Evolutionary conservation across 2,797 vertebrate genomes (phyloP), one percentile per base, ranked within the genome.

Genomic region (Sylvia borin): DNA sequence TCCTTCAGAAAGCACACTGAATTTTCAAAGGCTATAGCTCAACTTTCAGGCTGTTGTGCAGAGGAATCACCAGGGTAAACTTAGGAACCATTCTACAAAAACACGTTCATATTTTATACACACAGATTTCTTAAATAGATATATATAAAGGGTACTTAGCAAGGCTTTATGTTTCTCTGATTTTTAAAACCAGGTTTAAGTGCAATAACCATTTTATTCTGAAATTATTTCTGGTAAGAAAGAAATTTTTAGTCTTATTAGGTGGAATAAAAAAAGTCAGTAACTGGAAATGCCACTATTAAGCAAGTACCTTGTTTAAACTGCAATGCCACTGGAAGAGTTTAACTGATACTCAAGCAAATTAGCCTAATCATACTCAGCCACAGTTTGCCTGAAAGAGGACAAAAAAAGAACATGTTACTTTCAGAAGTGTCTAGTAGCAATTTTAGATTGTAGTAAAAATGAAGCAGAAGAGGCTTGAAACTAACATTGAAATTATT

Each of bases 281-380:
- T 45, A 85, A 80, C 21, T 43, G 70, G 31, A 90, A 95, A 84
- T 45, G n/a, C 61, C 54, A 75, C 74, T 88, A 31, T 75, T 78
- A 66, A 92, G 91, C 26, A 87, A 93, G 74, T 94, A 92, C 38
- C 67, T 87, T 74, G 50, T 82, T 84, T 82, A 34, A 74, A 82
- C 18, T 77, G 77, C 74, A 94, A 42, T 48, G 88, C 83, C 75
- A 96, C 77, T 5, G 3, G 36, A 88, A 92, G 47, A 92, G 47
- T 75, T 76, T 43, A 79, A 88, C n/a, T 64, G 74, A 81, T 61
- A 80, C 25, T 86, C 60, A 83, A 74, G 76, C 27, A 78, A 68
- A 88, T 81, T 34, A 90, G 27, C 20, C 4, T 67, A 60, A 87
- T 80, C 58, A 57, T 29, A 60, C 45, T 92, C 54, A 64, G 71